These are phyloP conservation scores for Trachurus trachurus DNA, from an alignment of 2,797 vertebrate species.

Conservation along the genomic window DNA sequence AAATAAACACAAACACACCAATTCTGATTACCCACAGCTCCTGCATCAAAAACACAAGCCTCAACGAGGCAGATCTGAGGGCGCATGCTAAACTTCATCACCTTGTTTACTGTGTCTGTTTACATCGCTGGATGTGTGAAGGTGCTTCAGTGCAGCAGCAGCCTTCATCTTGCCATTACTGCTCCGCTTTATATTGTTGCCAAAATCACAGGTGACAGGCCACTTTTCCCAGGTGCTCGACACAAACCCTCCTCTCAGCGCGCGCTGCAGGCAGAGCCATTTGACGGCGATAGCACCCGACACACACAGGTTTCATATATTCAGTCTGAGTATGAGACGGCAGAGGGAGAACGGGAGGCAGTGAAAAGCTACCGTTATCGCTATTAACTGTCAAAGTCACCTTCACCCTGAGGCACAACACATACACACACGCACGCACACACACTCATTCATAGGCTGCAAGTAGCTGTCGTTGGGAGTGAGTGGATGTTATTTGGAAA, in stretches of 20 bases:
- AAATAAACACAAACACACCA: slow-evolving; percentile 50
- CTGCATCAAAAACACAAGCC: slow-evolving; percentile 36
- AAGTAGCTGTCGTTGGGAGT: not conserved
- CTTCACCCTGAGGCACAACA: slow-evolving; percentile 77
- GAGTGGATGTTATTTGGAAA: slow-evolving; percentile 5
- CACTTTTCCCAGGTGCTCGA: slow-evolving; percentile 84
- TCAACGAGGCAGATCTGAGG: slow-evolving; percentile 61
- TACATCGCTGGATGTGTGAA: slow-evolving; percentile 51
- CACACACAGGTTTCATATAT: slow-evolving; percentile 85
- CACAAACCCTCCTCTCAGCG: slow-evolving; percentile 74
- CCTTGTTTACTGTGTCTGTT: slow-evolving; percentile 65
- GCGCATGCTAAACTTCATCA: slow-evolving; percentile 73
- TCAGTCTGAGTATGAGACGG: slow-evolving; percentile 80
- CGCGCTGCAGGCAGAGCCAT: slow-evolving; percentile 80
- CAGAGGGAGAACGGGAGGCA: slow-evolving; percentile 64
- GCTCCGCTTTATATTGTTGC: slow-evolving; percentile 79
- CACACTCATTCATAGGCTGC: not conserved
- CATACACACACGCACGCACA: slow-evolving; percentile 2
- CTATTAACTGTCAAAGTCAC: slow-evolving; percentile 89
- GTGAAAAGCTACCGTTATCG: slow-evolving; percentile 81
- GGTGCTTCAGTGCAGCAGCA: slow-evolving; percentile 28
- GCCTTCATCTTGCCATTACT: slow-evolving; percentile 85
- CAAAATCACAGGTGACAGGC: slow-evolving; percentile 90
- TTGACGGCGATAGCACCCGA: slow-evolving; percentile 89
- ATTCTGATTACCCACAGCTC: slow-evolving; percentile 58